Percentiles rank a stretch among this genome's conserved stretches.
These are phyloP conservation scores for Sanderia malayensis DNA, from an alignment of 30 jellyfish, hydroid and myxozoan species.

Conservation along the genomic window DNA sequence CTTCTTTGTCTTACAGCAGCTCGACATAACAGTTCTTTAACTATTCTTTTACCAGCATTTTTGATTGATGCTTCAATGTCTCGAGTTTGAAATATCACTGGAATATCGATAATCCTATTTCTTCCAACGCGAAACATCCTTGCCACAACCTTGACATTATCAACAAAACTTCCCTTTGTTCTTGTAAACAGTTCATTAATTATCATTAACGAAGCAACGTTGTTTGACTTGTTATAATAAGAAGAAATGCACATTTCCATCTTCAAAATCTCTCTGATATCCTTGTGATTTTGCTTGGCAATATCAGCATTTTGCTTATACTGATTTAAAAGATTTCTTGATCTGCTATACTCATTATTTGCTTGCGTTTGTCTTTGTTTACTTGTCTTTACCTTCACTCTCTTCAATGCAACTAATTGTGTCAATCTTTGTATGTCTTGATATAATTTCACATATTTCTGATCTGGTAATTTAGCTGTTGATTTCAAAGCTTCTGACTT, in stretches of 20 bases:
- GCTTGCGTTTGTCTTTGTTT: not conserved
- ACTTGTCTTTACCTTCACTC: not conserved
- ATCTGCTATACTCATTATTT: not conserved
- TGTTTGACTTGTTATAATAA: not conserved
- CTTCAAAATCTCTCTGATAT: not conserved
- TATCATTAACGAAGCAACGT: not conserved
- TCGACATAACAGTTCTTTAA: not conserved
- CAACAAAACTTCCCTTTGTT: not conserved
- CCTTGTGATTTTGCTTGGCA: conserved; percentile 9
- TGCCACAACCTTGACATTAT: not conserved
- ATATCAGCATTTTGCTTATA: conserved; percentile 20
- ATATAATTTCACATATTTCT: not conserved
- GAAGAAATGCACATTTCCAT: conserved; percentile 20
- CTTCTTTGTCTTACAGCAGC: not conserved
- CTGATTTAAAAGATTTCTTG: not conserved
- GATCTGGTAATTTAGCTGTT: conserved; percentile 20
- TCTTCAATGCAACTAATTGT: not conserved
- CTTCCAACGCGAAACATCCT: not conserved
- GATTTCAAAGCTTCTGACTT: not conserved
- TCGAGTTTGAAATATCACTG: not conserved
- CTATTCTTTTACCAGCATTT: not conserved
- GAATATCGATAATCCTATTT: not conserved
- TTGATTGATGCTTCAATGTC: not conserved
- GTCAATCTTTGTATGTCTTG: not conserved
- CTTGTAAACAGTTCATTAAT: not conserved